Percentiles rank a stretch among this genome's conserved stretches.
Conservation (phyloP, 2,888 invertebrate species). For the Stegophylla sp. region DNA sequence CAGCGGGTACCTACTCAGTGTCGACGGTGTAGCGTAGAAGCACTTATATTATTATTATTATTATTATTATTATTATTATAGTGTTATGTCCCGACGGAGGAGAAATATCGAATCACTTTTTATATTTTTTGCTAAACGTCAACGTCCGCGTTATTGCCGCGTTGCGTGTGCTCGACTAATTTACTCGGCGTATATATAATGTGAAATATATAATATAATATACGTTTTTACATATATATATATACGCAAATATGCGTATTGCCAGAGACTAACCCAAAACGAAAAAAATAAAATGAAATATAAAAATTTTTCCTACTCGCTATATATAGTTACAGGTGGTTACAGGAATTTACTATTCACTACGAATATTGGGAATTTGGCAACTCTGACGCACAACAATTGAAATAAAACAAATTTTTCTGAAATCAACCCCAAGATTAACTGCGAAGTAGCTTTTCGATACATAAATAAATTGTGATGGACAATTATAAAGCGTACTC, state of each 20-base stretch:
- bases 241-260: not conserved
- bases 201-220: too few species aligned
- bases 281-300: not conserved
- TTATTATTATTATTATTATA: not conserved
- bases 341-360: too few species aligned
- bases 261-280: not conserved
- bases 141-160: constrained; percentile 42
- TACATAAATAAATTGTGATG: too few species aligned
- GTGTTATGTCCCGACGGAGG: not conserved
- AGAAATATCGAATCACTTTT: constrained; percentile 21
- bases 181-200: not conserved
- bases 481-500: too few species aligned
- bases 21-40: not conserved
- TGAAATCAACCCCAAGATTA: too few species aligned
- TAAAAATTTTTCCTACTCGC: not conserved
- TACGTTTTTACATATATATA: not conserved
- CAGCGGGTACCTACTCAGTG: too few species aligned
- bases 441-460: too few species aligned
- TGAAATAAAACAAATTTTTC: too few species aligned
- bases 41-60: not conserved
- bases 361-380: too few species aligned
- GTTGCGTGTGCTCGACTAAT: constrained; percentile 39
- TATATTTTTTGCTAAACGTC: constrained; percentile 8
- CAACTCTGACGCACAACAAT: too few species aligned
- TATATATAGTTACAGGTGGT: not conserved